Evolutionary conservation across 2,888 invertebrate species (phyloP), one percentile per base, ranked within the genome.

Genomic region (Drosophila lutescens): DNA sequence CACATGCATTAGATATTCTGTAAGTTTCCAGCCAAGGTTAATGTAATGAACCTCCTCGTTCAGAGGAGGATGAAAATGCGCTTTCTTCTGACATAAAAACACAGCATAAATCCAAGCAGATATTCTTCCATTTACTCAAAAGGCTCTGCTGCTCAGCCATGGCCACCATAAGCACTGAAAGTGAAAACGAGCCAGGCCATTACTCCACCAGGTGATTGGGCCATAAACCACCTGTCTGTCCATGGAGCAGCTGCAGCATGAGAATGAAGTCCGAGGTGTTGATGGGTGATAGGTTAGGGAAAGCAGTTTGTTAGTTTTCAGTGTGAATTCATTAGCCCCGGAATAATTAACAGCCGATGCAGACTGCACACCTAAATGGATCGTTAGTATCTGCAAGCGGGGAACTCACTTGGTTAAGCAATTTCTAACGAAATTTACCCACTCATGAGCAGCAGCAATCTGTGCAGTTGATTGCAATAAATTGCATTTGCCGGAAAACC

Each of bases 401-500:
- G 17, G 12, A 17, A 30, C 36, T 10, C 30, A 62, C 30, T 20
- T 44, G 62, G 30, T 55, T 68, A 32, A 36, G 68, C 43, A 23
- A 46, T 17, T 17, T 40, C 23, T 46, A 68, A 68, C 56, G 36
- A 54, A 65, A 54, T 44, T 67, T 53, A 6, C 30, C 32, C 44
- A 55, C 46, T 40, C 46, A 51, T 53, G 62, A 17, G 49, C 38
- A 36, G 47, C 68, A 26, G 71, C 69, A 68, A 66, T 49, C 67
- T 60, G 23, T 56, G 70, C 83, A 67, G 41, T 68, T 74, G 76
- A 74, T 76, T 76, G 78, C 78, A 78, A 74, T 65, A 86, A 83
- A 83, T 83, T 88, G 74, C 66, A 78, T 86, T 74, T 77, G 54
- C 58, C 68, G 49, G 50, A 51, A 69, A 86, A 86, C 73, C 59